Conservation (phyloP, 2,113 vertebrate species). For the Porphyrio hochstetteri region DNA sequence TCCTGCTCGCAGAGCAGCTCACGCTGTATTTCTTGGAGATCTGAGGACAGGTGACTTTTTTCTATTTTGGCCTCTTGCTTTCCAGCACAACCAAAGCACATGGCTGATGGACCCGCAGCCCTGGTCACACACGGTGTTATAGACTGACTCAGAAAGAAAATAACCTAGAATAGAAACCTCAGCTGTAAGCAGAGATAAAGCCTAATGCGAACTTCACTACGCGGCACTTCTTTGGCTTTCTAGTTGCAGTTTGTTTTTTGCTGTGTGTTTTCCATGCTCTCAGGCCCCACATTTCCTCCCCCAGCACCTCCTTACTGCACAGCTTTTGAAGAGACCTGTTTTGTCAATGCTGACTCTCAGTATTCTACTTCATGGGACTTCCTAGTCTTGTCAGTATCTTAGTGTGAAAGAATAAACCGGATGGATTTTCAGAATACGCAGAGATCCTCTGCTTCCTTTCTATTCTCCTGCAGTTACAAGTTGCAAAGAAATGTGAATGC, state of each 20-base stretch:
- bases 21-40: background rate
- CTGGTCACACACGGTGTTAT: background rate
- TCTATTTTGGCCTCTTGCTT: background rate
- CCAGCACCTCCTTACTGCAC: background rate
- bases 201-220: background rate
- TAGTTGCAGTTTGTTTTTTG: background rate
- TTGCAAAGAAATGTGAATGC: background rate
- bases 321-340: background rate
- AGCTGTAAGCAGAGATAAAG: background rate
- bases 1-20: rapidly evolving
- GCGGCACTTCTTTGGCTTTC: background rate
- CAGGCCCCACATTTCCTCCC: background rate
- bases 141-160: background rate
- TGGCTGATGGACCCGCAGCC: background rate
- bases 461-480: background rate
- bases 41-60: background rate
- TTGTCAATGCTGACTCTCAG: background rate
- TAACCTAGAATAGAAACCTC: background rate
- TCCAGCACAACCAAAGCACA: background rate
- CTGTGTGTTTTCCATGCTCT: background rate
- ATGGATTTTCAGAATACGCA: background rate
- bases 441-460: background rate
- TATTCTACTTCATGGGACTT: background rate
- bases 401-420: background rate
- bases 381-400: background rate